Base-by-base conservation (phyloP, 2,888 invertebrate genomes). In the Zaprionus bogoriensis region DNA sequence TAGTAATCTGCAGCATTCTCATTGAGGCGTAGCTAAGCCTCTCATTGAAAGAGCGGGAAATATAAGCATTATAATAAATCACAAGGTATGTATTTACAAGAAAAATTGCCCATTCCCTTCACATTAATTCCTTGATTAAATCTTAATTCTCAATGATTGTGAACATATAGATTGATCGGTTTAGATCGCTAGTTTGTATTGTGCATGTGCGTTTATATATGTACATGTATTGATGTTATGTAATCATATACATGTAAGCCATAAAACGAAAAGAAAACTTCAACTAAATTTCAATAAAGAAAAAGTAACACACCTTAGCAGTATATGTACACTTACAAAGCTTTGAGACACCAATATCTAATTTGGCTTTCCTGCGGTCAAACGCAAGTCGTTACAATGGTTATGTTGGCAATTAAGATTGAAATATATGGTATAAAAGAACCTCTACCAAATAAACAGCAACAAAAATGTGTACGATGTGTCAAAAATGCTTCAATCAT, bases 401-500 rank as follows among this genome's bases (percentile, higher is more conserved):
- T 44, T 22, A 75, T 41, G 60, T 30, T 38, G 42, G 52, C 42
- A 47, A 47, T 50, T n/a, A 17, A 14, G 10, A 38, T 20, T 20
- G 5, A 5, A 39, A 9, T 39, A n/a, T 27, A 2, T 27, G 10
- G 10, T n/a, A 3, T 20, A 22, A 41, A 20, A 5, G 22, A 41
- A 22, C n/a, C 20, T 12, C 20, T 41, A 39, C 38, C 7, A 36
- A 36, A 32, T 14, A 14, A 32, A 36, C 3, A 54, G 62, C 55
- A 71, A 66, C 72, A 72, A 79, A 75, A 74, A 72, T 61, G 65
- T 81, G 70, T 86, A 87, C 84, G 74, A 88, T 88, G 86, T 87
- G 86, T 87, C 86, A 87, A 87, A 88, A 74, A 82, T 77, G 77
- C 73, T 88, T 87, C 88, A 82, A 89, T 87, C 88, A 84, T 72